phyloP scores from a whole-genome alignment of 2,888 invertebrate genomes.

The Apodemia hepburni region DNA sequence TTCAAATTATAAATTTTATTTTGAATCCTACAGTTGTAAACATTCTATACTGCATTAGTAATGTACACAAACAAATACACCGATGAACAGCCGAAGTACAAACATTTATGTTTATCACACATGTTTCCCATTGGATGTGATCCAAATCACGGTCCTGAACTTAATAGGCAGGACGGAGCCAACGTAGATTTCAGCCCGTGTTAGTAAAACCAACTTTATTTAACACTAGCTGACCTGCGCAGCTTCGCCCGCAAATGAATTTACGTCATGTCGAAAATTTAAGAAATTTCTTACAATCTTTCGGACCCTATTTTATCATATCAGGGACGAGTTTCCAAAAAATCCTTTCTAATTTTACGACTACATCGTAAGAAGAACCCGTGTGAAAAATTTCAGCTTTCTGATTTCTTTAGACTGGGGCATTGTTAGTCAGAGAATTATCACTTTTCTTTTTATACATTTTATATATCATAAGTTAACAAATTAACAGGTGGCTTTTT shows the following conservation, averaged over 20 bases:
- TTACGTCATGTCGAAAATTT: too few species aligned
- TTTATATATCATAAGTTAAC: too few species aligned
- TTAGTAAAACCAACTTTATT: neutral
- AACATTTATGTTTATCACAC: conserved; percentile 6
- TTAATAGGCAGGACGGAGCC: conserved; percentile 2
- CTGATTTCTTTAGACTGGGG: too few species aligned
- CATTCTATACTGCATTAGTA: neutral
- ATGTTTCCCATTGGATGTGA: neutral
- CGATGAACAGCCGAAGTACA: neutral
- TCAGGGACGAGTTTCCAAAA: too few species aligned
- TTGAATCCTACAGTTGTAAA: neutral
- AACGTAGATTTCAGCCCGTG: neutral
- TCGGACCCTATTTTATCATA: too few species aligned
- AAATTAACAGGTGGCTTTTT: too few species aligned
- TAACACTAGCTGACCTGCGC: neutral
- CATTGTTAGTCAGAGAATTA: too few species aligned
- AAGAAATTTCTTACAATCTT: too few species aligned
- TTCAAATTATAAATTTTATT: neutral
- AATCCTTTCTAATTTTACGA: too few species aligned
- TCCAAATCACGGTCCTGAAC: conserved; percentile 10
- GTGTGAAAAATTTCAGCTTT: too few species aligned
- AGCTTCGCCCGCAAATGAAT: neutral
- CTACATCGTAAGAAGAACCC: too few species aligned
- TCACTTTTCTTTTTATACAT: too few species aligned
- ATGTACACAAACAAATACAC: neutral